A percentile compares a stretch with the other conserved stretches of the same genome.
Conservation (phyloP, 1,140 invertebrate genomes). For the Tigriopus japonicus region DNA sequence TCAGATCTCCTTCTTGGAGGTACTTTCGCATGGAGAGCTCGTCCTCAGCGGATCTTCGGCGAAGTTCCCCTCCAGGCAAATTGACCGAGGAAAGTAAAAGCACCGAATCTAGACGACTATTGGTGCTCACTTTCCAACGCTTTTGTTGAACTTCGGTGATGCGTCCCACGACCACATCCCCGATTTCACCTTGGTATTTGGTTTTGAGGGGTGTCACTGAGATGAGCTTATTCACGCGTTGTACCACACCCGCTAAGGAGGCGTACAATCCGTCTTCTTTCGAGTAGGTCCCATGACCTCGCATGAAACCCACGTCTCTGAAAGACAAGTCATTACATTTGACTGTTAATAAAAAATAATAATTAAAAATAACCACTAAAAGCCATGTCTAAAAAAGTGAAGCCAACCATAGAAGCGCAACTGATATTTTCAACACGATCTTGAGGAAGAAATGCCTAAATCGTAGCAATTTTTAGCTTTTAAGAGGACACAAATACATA, state of each 20-base stretch:
- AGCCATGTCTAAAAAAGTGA: too few species aligned
- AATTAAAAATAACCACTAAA: not conserved
- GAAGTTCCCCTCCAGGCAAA: conserved; percentile 86
- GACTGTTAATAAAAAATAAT: not conserved
- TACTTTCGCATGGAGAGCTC: conserved; percentile 91
- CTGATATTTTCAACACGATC: too few species aligned
- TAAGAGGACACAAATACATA: too few species aligned
- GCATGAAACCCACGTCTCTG: conserved; percentile 11
- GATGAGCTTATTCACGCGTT: conserved; percentile 85
- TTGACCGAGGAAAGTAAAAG: conserved; percentile 83
- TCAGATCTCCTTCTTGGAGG: conserved; percentile 85
- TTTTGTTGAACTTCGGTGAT: conserved; percentile 77
- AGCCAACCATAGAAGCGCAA: too few species aligned
- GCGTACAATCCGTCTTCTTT: conserved; percentile 40
- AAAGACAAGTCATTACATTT: too few species aligned
- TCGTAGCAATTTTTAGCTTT: too few species aligned
- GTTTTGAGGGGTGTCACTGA: conserved; percentile 74
- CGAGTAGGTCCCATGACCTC: conserved; percentile 90
- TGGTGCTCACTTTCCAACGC: conserved; percentile 88
- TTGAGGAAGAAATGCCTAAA: too few species aligned
- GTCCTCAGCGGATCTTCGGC: conserved; percentile 60
- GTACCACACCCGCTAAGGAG: conserved; percentile 78
- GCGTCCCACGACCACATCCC: conserved; percentile 87
- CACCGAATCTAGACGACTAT: conserved; percentile 68
- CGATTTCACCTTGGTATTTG: conserved; percentile 56